These are phyloP conservation scores for Pan paniscus DNA, from an alignment of 2,113 vertebrate genomes.

Conservation along the genomic window DNA sequence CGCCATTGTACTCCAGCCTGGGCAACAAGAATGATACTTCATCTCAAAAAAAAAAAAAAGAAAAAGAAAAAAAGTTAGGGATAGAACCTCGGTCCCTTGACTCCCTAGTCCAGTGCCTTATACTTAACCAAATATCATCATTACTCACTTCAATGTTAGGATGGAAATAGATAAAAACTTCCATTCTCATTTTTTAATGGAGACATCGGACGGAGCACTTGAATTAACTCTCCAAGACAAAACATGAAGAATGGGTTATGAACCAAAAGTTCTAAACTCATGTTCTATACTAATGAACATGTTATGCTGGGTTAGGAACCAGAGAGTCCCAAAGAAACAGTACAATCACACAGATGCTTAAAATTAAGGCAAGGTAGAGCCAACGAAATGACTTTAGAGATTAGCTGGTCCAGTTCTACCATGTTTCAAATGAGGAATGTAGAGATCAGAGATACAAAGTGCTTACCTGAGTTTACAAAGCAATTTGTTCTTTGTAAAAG, in stretches of 20 bases:
- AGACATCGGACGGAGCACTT: background rate
- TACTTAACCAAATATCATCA: background rate
- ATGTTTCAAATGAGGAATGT: conserved; percentile 23
- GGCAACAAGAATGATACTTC: too few species aligned
- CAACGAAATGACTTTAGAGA: background rate
- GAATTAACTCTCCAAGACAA: background rate
- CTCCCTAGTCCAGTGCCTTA: background rate
- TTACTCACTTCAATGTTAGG: background rate
- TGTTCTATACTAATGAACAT: background rate
- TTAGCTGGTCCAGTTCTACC: background rate
- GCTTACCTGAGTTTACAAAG: conserved; percentile 12
- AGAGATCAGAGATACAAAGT: background rate
- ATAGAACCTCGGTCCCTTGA: background rate
- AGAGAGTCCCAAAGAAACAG: background rate
- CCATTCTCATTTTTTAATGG: background rate
- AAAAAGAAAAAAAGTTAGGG: background rate
- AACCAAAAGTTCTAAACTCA: background rate
- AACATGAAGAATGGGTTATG: conserved; percentile 3
- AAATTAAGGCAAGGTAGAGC: conserved; percentile 19
- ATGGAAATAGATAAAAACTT: conserved; percentile 2
- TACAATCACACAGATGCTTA: background rate
- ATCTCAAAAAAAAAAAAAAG: too few species aligned
- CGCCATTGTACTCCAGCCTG: too few species aligned
- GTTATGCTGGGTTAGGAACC: background rate
- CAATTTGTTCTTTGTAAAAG: conserved; percentile 13